A percentile compares a stretch with the other conserved stretches of the same genome.
phyloP scores from a whole-genome alignment of 2,888 invertebrate genomes.

The Drosophila formosana region DNA sequence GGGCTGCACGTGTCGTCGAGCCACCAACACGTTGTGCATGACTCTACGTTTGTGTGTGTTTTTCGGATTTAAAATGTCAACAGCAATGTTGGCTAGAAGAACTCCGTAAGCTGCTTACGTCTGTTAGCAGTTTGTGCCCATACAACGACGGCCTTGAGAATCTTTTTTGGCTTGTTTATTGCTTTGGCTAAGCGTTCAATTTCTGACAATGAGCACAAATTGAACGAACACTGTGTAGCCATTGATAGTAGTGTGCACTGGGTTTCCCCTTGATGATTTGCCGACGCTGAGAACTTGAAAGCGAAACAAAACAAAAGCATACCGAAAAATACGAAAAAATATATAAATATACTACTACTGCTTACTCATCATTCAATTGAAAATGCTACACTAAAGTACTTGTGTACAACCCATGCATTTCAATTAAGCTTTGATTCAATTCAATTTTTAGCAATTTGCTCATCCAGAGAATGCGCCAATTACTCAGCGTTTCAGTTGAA shows the following conservation, averaged over 20 bases:
- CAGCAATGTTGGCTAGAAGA: constrained; percentile 41
- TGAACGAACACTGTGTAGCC: constrained; percentile 29
- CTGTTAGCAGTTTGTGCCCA: constrained; percentile 28
- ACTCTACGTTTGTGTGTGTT: constrained; percentile 11
- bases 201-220: constrained; percentile 53
- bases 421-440: constrained; percentile 36
- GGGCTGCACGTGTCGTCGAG: constrained; percentile 23
- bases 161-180: constrained; percentile 51
- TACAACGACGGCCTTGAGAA: constrained; percentile 52
- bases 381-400: background rate
- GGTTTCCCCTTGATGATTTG: constrained; percentile 23
- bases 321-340: background rate
- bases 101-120: constrained; percentile 51
- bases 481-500: background rate
- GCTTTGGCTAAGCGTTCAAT: constrained; percentile 46
- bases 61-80: constrained; percentile 61
- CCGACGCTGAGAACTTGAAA: constrained; percentile 19
- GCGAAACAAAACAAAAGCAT: background rate
- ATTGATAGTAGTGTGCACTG: constrained; percentile 7
- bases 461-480: constrained; percentile 12
- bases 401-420: constrained; percentile 29
- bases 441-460: constrained; percentile 14
- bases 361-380: constrained; percentile 29
- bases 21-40: background rate
- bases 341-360: background rate